Percentiles rank a stretch among this genome's conserved stretches.
These are phyloP conservation scores for Oryzias javanicus DNA, from an alignment of 2,113 vertebrate species.

Conservation along the genomic window DNA sequence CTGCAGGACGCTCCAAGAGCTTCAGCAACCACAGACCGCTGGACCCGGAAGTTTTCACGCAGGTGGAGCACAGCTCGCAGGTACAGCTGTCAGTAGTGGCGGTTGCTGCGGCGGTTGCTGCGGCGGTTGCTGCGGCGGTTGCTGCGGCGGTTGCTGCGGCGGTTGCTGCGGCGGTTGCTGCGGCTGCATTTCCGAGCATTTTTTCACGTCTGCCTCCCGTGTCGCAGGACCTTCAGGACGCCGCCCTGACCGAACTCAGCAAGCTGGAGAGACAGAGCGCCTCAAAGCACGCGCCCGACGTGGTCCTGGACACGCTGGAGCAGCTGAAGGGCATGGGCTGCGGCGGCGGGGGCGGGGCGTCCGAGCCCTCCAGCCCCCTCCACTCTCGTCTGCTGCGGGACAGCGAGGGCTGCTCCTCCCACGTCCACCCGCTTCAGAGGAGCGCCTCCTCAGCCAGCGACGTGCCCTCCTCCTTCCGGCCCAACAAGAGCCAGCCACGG, in stretches of 20 bases:
- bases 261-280: slow-evolving; percentile 91
- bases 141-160: neutral
- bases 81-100: slow-evolving; percentile 25
- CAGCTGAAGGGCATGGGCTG: slow-evolving; percentile 85
- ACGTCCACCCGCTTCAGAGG: slow-evolving; percentile 85
- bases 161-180: rapidly evolving
- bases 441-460: slow-evolving; percentile 93
- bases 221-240: slow-evolving; percentile 91
- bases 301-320: slow-evolving; percentile 97
- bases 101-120: neutral
- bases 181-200: neutral
- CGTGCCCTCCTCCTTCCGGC: slow-evolving; percentile 90
- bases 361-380: slow-evolving; percentile 95
- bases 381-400: slow-evolving; percentile 91
- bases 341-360: slow-evolving; percentile 70
- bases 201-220: neutral
- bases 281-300: slow-evolving; percentile 90
- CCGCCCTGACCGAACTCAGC: slow-evolving; percentile 88
- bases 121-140: neutral
- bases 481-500: slow-evolving; percentile 78
- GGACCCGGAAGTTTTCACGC: slow-evolving; percentile 91
- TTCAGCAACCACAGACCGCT: slow-evolving; percentile 97
- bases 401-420: slow-evolving; percentile 81
- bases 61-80: slow-evolving; percentile 83
- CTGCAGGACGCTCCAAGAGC: slow-evolving; percentile 94